phyloP scores from a whole-genome alignment of 2,888 invertebrate genomes.

The Parapristionchus giblindavisi region DNA sequence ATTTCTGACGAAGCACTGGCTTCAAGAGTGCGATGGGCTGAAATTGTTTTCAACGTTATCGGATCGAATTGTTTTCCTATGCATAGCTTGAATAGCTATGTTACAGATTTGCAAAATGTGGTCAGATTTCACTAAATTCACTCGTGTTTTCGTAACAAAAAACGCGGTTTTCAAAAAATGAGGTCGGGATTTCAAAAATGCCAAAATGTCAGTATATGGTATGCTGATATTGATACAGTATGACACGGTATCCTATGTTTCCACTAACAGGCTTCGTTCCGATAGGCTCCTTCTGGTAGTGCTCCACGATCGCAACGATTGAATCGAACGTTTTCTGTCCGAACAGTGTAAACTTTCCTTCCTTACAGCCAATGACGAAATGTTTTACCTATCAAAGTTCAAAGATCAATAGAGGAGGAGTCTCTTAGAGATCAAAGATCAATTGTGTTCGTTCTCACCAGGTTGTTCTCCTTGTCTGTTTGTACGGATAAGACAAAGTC shows the following conservation, averaged over 20 bases:
- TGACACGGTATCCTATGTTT: not conserved
- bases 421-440: not conserved
- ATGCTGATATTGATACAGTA: not conserved
- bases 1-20: not conserved
- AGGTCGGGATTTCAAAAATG: too few species aligned
- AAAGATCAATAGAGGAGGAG: not conserved
- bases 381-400: slow-evolving; percentile 33
- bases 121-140: too few species aligned
- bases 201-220: not conserved
- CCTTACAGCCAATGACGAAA: slow-evolving; percentile 26
- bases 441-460: too few species aligned
- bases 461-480: slow-evolving; percentile 29
- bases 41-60: not conserved
- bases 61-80: not conserved
- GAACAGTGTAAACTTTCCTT: slow-evolving; percentile 16
- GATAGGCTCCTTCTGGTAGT: slow-evolving; percentile 28
- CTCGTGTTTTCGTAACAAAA: too few species aligned
- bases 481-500: slow-evolving; percentile 12
- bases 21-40: not conserved
- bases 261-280: not conserved
- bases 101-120: too few species aligned
- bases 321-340: slow-evolving; percentile 25
- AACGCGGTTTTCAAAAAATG: too few species aligned
- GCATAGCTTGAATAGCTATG: too few species aligned
- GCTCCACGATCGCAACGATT: slow-evolving; percentile 19